Evolutionary conservation across 2,797 vertebrate genomes (phyloP), one percentile per base, ranked within the genome.

Genomic region (Alca torda): DNA sequence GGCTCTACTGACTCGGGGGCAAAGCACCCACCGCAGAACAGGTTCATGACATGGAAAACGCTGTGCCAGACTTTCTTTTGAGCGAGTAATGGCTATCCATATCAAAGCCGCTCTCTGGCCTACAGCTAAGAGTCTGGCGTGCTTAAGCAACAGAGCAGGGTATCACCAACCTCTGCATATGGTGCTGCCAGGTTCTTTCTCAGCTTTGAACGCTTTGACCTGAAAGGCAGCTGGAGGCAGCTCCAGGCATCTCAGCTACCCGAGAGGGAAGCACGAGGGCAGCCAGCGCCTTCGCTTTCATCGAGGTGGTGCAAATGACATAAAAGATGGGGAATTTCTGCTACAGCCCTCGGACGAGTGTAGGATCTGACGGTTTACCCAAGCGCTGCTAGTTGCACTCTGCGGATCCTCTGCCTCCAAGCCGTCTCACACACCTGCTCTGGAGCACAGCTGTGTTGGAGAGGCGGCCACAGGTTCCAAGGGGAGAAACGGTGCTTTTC

Each of bases 381-480:
- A 16, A 64, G 78, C 5, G 6, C 72, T 50, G 5, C 14, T n/a
- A n/a, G 70, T 21, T 2, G 4, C 25, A 3, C 57, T 65, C 39
- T 16, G 31, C 13, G 24, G 64, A 51, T 46, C 35, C 26, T 31
- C 43, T 80, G 87, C 80, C 89, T 91, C 50, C 0, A 19, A 90
- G 95, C 56, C 9, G 11, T 50, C 74, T 87, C 81, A 43, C 94
- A 95, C 87, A 97, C 97, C 96, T 97, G 91, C 91, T 89, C 97
- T 67, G 68, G 61, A 90, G 82, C 45, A 78, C 95, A 97, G 96
- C 95, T 97, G 95, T 60, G 83, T 48, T 13, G 13, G 31, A 59
- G 89, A 89, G 91, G 85, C 92, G 59, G 82, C 57, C 72, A 93
- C 56, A 60, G 95, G 94, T 91, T 97, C 97, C 96, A 97, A 97